phyloP scores from a whole-genome alignment of 2,797 vertebrate genomes.

The Phoxinus dragarum region DNA sequence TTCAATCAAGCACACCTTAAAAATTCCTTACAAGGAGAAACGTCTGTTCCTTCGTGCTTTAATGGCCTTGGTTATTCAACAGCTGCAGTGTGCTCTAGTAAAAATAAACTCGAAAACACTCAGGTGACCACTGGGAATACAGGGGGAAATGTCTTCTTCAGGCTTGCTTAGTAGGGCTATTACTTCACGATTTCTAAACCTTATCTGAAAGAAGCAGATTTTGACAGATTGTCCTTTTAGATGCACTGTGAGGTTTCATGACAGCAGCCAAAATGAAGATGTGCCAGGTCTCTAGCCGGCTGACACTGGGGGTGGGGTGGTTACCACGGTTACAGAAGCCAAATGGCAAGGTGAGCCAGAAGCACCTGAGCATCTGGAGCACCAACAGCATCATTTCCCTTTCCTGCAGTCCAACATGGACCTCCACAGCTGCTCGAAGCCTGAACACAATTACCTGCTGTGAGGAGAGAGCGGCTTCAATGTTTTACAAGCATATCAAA shows the following conservation, averaged over 20 bases:
- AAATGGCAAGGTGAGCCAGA: conserved; percentile 29
- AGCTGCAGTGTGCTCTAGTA: not conserved
- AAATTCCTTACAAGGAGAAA: conserved; percentile 51
- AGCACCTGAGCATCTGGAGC: conserved; percentile 42
- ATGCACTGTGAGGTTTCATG: not conserved
- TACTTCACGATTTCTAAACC: not conserved
- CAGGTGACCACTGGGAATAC: conserved; percentile 21
- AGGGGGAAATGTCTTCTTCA: not conserved
- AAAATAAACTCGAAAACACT: conserved; percentile 1
- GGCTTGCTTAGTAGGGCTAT: not conserved
- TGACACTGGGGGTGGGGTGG: not conserved
- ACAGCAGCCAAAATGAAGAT: conserved; percentile 30
- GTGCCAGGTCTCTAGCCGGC: conserved; percentile 22
- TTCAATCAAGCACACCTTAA: conserved; percentile 69
- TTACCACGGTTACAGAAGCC: conserved; percentile 34
- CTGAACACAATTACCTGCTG: conserved; percentile 50
- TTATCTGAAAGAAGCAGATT: not conserved
- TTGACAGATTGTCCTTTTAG: conserved; percentile 2
- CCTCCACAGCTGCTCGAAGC: conserved; percentile 45
- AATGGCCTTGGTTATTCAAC: conserved; percentile 9
- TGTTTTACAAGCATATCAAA: conserved; percentile 27
- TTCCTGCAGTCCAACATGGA: conserved; percentile 21
- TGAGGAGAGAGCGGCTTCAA: conserved; percentile 3
- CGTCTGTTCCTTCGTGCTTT: not conserved
- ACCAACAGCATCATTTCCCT: conserved; percentile 16